Evolutionary conservation across 30 jellyfish, hydroid and myxozoan species (phyloP), one percentile per base, ranked within the genome.

Genomic region (Aurelia coerulea): DNA sequence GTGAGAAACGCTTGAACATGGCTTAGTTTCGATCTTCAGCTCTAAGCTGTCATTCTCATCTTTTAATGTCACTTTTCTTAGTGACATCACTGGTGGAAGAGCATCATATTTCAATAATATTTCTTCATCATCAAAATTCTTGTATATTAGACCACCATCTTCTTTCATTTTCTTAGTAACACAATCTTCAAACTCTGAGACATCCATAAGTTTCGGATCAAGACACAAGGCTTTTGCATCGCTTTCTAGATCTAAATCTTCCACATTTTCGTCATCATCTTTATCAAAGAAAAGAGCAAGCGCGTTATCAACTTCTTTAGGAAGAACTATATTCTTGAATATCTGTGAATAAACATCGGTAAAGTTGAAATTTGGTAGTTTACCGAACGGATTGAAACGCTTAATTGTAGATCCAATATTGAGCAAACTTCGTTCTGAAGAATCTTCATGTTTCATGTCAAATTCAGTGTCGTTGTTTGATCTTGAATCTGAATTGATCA

Each of bases 141-240:
- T 65, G 52, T 79, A 79, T 74, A 31, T 56, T 62, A 79, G 23
- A 11, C 89, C 89, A 39, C 89, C 89, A 32, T 79, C 89, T 29
- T 29, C 79, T 16, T 79, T 79, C 89, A 79, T 79, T 29, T 64
- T 63, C 74, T 79, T 79, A 0, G 89, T 79, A 3, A 49, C 51
- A 12, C 15, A 5, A 79, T 79, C 89, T 50, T 79, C 89, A 19
- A 79, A 79, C 41, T 62, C 71, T 7, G 80, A 32, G 4, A 23
- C 41, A 39, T 72, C 65, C 82, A 72, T 12, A 8, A 23, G 39
- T 6, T 42, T 41, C n/a, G 89, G 76, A 60, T 77, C 88, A 17
- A 60, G 65, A 60, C 51, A 58, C 23, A 77, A 56, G 32, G 18
- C 14, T 7, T 15, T 11, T 10, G 70, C 31, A 2, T 63, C 68